Conservation (phyloP, 2,888 invertebrate species). For the Mongoloraphidia duomilia region DNA sequence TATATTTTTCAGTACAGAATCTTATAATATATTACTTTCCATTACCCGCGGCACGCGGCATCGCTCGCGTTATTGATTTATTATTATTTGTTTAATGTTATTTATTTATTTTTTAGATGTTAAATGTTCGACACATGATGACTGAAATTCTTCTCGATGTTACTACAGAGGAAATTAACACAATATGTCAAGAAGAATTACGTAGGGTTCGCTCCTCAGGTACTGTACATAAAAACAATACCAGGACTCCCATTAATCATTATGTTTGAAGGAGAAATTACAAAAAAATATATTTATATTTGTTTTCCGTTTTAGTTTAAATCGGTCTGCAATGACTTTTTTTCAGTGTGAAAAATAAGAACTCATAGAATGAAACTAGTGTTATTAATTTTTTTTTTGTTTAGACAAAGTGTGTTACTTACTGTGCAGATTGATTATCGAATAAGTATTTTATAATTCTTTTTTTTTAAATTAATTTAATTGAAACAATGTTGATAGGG, state of each 20-base stretch:
- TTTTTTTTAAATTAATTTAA: neutral
- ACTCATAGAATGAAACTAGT: no score
- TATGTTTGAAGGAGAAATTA: neutral
- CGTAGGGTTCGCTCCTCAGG: slow-evolving; percentile 68
- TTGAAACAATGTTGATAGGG: neutral
- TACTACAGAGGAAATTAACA: slow-evolving; percentile 77
- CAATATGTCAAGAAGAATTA: slow-evolving; percentile 73
- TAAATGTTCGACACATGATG: slow-evolving; percentile 71
- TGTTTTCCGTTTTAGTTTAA: no score
- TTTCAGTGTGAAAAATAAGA: no score
- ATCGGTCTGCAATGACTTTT: no score
- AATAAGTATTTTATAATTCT: neutral
- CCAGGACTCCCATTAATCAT: neutral
- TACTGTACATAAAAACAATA: slow-evolving; percentile 32
- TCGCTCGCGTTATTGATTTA: no score
- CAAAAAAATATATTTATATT: neutral
- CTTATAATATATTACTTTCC: neutral
- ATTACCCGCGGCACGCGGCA: neutral
- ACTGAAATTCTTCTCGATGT: slow-evolving; percentile 91
- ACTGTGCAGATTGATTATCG: neutral
- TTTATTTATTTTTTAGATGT: slow-evolving; percentile 46
- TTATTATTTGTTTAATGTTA: neutral
- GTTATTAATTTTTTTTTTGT: no score
- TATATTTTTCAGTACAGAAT: slow-evolving; percentile 11
- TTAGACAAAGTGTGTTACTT: neutral